Evolutionary conservation across 2,888 invertebrate species (phyloP).

Genomic region (Scelioninae gen. 1): DNA sequence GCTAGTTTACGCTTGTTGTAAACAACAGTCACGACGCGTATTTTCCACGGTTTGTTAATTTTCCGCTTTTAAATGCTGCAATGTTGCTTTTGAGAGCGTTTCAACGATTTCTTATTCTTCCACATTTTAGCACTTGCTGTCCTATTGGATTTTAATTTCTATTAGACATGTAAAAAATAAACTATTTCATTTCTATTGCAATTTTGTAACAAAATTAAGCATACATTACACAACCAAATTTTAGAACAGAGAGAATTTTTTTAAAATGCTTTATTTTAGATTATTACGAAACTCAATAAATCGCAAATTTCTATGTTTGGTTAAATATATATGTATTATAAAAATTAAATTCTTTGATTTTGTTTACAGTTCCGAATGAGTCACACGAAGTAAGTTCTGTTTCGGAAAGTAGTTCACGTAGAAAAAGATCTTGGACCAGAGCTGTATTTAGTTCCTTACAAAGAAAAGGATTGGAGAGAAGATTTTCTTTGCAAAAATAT

Average conservation of each 20-base stretch:
- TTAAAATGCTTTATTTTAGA: too few species aligned
- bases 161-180: not conserved
- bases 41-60: constrained; percentile 73
- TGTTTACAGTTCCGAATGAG: constrained; percentile 75
- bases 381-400: constrained; percentile 81
- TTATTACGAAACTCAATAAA: too few species aligned
- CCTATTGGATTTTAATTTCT: not conserved
- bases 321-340: not conserved
- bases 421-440: constrained; percentile 97
- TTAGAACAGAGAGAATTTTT: too few species aligned
- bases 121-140: constrained; percentile 5
- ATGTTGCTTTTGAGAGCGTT: constrained; percentile 55
- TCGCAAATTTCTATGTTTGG: too few species aligned
- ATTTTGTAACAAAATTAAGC: not conserved
- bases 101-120: constrained; percentile 25
- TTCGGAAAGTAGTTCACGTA: constrained; percentile 87
- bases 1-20: constrained; percentile 79
- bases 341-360: not conserved
- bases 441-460: constrained; percentile 98
- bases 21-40: constrained; percentile 76
- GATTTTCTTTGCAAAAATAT: constrained; percentile 97
- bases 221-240: too few species aligned
- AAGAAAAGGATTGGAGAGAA: constrained; percentile 95
- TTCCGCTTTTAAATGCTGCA: constrained; percentile 22
- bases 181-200: not conserved